Base-by-base conservation (phyloP, 2,797 vertebrate species). In the Scleropages formosus region DNA sequence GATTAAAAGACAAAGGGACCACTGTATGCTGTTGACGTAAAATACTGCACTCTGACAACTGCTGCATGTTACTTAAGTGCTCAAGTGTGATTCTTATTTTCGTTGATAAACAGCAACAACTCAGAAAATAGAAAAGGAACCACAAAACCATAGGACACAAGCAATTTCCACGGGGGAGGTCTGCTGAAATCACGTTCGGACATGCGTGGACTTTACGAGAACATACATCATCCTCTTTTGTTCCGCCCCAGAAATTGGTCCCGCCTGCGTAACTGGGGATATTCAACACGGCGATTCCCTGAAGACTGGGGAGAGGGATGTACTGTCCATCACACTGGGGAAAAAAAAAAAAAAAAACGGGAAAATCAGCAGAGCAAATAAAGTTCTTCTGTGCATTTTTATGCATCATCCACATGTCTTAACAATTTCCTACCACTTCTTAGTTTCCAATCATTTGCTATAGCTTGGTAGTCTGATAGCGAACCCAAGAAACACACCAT, bases 211-310 rank as follows among this genome's bases (percentile, higher is more conserved):
- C 9, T n/a, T n/a, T n/a, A n/a, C 39, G 31, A 74, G 31, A 64
- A 95, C 96, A 96, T 90, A 98, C 96, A 80, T 98, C 97, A 47
- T 98, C 96, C 83, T 98, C 97, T 87, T 98, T 98, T 77, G 97
- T 98, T 85, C 97, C 97, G 18, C 97, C 97, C 97, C 97, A 98
- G 90, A 98, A 98, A 89, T 98, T 98, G 78, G 96, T 98, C 77
- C 96, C 97, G 65, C 97, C 97, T 0, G 97, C 97, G 13, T 98
- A 98, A 86, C 96, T 98, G n/a, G 96, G 96, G 80, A 98, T 98
- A 85, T 98, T 98, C 78, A 98, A 82, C 79, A 98, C 96, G 0
- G 97, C 96, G 73, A 98, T 98, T 18, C 97, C 97, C 86, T 98
- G 97, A 31, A 98, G 94, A 85, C 96, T 98, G 75, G 97, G 97